Conservation (phyloP, 2,113 vertebrate genomes). For the Guaruba guarouba region DNA sequence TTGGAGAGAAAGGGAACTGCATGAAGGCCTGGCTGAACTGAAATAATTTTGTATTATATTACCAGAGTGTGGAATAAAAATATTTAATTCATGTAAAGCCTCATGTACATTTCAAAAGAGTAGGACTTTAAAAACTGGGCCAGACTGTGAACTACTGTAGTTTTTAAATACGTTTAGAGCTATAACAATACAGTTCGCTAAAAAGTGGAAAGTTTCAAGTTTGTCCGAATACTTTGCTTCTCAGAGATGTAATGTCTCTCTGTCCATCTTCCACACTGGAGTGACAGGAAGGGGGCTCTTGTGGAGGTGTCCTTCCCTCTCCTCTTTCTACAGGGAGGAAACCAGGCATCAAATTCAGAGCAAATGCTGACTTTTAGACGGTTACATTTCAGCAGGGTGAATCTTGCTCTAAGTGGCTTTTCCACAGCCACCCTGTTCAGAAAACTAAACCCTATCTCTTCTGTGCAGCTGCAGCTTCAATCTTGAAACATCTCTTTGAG, state of each 20-base stretch:
- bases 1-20: not conserved
- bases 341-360: not conserved
- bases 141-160: not conserved
- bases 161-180: not conserved
- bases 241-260: not conserved
- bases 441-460: not conserved
- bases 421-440: not conserved
- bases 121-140: not conserved
- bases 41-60: not conserved
- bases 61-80: not conserved
- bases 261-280: not conserved
- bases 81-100: not conserved
- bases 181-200: not conserved
- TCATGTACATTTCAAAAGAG: not conserved
- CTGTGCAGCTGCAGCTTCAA: not conserved
- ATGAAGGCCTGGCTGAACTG: not conserved
- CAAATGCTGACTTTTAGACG: rapidly evolving
- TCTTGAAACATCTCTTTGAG: not conserved
- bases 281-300: not conserved
- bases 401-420: not conserved
- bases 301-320: not conserved
- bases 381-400: not conserved
- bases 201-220: not conserved
- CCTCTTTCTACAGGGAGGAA: not conserved
- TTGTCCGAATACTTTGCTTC: not conserved